Evolutionary conservation across 2,797 vertebrate species (phyloP).

Genomic region (Paratrypauchen microcephalus): DNA sequence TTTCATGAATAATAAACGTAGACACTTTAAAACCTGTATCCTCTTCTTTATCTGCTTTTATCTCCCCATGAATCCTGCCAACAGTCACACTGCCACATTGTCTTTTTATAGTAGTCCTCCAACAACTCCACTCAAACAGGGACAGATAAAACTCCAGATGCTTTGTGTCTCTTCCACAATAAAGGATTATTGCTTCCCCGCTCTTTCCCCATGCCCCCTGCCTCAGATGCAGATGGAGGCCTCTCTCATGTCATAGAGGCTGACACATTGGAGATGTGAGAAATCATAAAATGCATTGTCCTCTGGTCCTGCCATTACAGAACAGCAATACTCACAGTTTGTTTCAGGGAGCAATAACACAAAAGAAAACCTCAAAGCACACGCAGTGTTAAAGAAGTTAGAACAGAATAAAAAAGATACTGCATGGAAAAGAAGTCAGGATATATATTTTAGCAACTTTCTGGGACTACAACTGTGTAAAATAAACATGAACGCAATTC

Average conservation of each 20-base stretch:
- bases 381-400: not conserved
- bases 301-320: slow-evolving; percentile 52
- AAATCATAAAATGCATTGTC: slow-evolving; percentile 49
- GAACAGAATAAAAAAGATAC: not conserved
- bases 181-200: slow-evolving; percentile 42
- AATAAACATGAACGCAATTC: not conserved
- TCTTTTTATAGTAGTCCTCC: not conserved
- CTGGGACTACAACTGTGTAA: not conserved
- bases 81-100: not conserved
- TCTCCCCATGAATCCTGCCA: not conserved
- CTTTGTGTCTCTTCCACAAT: slow-evolving; percentile 54
- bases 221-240: slow-evolving; percentile 20
- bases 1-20: not conserved
- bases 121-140: slow-evolving; percentile 37
- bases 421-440: not conserved
- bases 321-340: slow-evolving; percentile 31
- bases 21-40: not conserved
- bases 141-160: slow-evolving; percentile 64
- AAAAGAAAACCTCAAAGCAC: not conserved
- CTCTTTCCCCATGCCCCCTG: slow-evolving; percentile 19
- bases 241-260: slow-evolving; percentile 24
- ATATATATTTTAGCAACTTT: not conserved
- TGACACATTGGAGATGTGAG: slow-evolving; percentile 54
- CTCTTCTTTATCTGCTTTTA: not conserved
- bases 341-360: slow-evolving; percentile 3